Conservation (phyloP, 2,113 vertebrate species). For the Natator depressus region DNA sequence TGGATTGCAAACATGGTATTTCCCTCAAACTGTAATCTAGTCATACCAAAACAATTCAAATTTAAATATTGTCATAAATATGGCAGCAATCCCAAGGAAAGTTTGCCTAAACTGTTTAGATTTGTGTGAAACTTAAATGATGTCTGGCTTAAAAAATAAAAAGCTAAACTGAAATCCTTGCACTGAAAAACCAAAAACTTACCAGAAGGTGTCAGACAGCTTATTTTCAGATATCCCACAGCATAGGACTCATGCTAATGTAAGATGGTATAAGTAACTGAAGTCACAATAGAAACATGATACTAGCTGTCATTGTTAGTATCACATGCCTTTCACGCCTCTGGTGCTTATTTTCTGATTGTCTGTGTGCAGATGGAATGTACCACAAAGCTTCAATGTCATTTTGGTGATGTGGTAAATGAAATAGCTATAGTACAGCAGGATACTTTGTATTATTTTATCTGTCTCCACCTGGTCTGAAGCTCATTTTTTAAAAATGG, state of each 20-base stretch:
- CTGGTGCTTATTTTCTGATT: accelerated
- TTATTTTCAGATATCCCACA: not conserved
- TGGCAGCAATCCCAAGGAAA: not conserved
- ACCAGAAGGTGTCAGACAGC: not conserved
- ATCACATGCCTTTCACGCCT: not conserved
- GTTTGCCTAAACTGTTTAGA: not conserved
- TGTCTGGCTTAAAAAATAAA: not conserved
- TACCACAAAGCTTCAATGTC: accelerated
- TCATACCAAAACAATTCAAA: not conserved
- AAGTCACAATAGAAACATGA: not conserved
- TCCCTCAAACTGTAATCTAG: not conserved
- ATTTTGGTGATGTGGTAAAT: not conserved
- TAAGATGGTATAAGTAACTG: accelerated
- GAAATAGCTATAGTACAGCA: not conserved
- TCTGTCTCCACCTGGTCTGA: not conserved
- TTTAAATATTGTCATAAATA: not conserved
- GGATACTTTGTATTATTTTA: not conserved
- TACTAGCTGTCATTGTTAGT: accelerated
- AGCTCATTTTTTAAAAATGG: not conserved
- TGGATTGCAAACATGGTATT: not conserved
- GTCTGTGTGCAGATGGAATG: not conserved
- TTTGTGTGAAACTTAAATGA: not conserved
- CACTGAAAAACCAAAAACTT: not conserved
- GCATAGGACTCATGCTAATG: accelerated
- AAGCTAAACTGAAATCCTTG: not conserved